Evolutionary conservation across 1,140 invertebrate species (phyloP).

Genomic region (Pseudomyrmex flavicornis): DNA sequence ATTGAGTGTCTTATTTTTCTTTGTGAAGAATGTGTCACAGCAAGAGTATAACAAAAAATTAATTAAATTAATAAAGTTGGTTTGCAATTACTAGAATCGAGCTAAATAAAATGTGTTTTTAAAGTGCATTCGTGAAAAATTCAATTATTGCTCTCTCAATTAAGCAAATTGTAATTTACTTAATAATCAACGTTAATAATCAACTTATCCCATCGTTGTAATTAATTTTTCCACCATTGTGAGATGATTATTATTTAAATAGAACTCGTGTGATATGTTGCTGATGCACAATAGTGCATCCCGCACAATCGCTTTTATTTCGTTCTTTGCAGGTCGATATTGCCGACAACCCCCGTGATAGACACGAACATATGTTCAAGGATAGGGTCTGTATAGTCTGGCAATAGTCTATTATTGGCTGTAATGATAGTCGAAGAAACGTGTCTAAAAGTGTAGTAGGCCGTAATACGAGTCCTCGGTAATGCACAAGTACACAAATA

Average conservation of each 20-base stretch:
- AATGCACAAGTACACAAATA: not conserved
- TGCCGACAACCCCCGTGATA: slow-evolving; percentile 55
- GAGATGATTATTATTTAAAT: not conserved
- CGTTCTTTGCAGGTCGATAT: slow-evolving; percentile 67
- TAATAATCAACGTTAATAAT: not conserved
- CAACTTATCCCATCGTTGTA: not conserved
- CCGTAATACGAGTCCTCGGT: not conserved
- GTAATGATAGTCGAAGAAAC: slow-evolving; percentile 24
- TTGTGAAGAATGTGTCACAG: slow-evolving; percentile 23
- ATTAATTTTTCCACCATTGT: not conserved
- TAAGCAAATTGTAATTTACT: not conserved
- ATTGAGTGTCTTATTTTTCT: slow-evolving; percentile 30
- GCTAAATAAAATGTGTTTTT: not conserved
- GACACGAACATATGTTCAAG: slow-evolving; percentile 67
- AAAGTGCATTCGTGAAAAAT: too few relatives aligned
- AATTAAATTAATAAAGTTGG: slow-evolving; percentile 3
- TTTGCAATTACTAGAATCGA: not conserved
- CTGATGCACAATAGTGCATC: slow-evolving; percentile 13
- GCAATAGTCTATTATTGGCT: slow-evolving; percentile 44
- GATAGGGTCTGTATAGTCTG: slow-evolving; percentile 53
- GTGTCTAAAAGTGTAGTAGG: slow-evolving; percentile 6
- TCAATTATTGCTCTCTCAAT: too few relatives aligned
- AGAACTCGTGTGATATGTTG: slow-evolving; percentile 29
- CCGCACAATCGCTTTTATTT: slow-evolving; percentile 64
- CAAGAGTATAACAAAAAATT: not conserved